Evolutionary conservation across 2,888 invertebrate genomes (phyloP), one percentile per base, ranked within the genome.

Genomic region (Electrophaes corylata): DNA sequence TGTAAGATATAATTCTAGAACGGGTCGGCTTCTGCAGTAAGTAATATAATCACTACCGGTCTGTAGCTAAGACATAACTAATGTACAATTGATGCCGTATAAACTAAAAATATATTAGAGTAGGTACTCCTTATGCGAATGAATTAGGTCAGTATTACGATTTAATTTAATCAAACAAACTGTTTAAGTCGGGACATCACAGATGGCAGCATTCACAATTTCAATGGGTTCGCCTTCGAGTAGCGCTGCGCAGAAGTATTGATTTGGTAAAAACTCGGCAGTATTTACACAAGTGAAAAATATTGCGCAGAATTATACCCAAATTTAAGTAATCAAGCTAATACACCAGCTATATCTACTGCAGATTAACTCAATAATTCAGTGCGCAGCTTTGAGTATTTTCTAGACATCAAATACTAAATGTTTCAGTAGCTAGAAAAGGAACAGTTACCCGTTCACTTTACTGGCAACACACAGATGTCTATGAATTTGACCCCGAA

Each of bases 401-500:
- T 60, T 54, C 10, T 52, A 31, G 33, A n/a, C 16, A 11, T 51
- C 14, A 37, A 56, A 55, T 57, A 50, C 16, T 20, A 16, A 40
- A 51, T 60, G 23, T 55, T 58, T 60, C 26, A 14, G 10, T 8
- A 14, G 37, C 5, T 51, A 18, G 29, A 20, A 29, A 49, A 33
- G 2, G 4, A 50, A 53, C 58, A 64, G 60, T 61, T 45, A 62
- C 18, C 29, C 47, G 53, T 47, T 50, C 59, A 56, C 41, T 39
- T 45, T 14, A 23, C 74, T 85, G 85, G 91, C 86, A 92, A 91
- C 89, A 82, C 88, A 79, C 66, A 73, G 73, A 79, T 87, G 86
- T 92, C 91, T 91, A 91, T 91, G 91, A 91, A 82, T 91, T 91
- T 92, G 92, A 92, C 92, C 92, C 90, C 92, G 90, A 88, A 88